Conservation (phyloP, 2,888 invertebrate genomes). For the Glaucopsyche alexis region DNA sequence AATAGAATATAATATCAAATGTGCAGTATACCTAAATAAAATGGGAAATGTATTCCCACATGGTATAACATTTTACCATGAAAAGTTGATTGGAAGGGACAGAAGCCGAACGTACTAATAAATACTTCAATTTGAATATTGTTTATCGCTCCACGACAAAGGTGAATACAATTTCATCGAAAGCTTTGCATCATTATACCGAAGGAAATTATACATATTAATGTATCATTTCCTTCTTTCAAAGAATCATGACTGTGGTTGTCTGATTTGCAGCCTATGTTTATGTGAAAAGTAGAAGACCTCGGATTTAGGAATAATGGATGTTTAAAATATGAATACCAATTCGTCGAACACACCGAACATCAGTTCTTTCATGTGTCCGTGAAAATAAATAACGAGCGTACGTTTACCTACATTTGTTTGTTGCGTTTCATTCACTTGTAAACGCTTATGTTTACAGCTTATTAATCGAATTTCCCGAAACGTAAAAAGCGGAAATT, state of each 20-base stretch:
- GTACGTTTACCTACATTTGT: neutral
- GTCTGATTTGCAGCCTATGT: neutral
- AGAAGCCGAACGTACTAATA: no score
- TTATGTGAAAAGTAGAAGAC: neutral
- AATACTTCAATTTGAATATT: neutral
- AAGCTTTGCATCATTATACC: neutral
- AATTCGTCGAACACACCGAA: neutral
- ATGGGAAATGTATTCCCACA: no score
- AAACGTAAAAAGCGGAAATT: neutral
- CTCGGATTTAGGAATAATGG: neutral
- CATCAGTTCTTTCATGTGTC: neutral
- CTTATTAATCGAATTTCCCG: neutral
- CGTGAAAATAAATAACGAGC: neutral
- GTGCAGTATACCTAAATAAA: no score
- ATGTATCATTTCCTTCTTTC: neutral
- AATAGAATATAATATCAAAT: no score
- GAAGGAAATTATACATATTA: no score
- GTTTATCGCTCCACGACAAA: neutral
- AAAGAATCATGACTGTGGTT: neutral
- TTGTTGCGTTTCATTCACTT: neutral
- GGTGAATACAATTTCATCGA: neutral
- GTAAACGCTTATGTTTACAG: neutral
- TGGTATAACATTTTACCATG: no score
- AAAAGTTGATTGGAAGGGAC: no score
- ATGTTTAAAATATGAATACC: conserved; percentile 22